Evolutionary conservation across 2,113 vertebrate species (phyloP).

Genomic region (Fregetta grallaria): DNA sequence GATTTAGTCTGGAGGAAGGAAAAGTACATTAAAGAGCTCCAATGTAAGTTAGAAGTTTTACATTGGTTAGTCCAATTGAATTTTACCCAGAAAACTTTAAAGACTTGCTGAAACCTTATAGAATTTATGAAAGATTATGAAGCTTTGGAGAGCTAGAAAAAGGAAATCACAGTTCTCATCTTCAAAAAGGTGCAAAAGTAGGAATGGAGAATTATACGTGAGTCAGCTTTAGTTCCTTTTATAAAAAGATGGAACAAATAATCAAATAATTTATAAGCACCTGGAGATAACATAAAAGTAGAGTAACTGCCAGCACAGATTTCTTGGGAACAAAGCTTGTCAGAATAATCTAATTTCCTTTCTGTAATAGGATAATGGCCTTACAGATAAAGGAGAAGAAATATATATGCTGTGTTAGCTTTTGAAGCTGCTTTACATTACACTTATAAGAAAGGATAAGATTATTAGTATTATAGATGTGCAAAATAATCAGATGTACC

Average conservation of each 20-base stretch:
- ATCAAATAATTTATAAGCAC: slow-evolving; percentile 20
- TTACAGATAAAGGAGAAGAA: not conserved
- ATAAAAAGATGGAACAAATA: slow-evolving; percentile 18
- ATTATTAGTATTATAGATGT: not conserved
- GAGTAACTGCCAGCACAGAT: not conserved
- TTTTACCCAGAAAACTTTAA: slow-evolving; percentile 3
- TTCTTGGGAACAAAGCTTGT: slow-evolving; percentile 8
- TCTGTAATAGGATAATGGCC: not conserved
- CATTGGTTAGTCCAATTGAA: not conserved
- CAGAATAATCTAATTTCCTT: slow-evolving; percentile 27
- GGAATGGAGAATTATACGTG: not conserved
- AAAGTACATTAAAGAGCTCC: not conserved
- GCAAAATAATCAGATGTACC: not conserved
- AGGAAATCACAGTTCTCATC: not conserved
- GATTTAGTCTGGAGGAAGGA: not conserved
- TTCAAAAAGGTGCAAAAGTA: not conserved
- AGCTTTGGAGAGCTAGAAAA: not conserved
- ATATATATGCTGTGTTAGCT: not conserved
- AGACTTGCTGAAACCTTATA: not conserved
- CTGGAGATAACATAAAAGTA: not conserved
- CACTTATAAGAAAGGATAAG: not conserved
- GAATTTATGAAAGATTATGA: not conserved
- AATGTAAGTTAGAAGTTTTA: not conserved
- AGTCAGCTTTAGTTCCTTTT: not conserved
- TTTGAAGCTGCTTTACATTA: not conserved